Evolutionary conservation across 2,888 invertebrate species (phyloP).

Genomic region (Drosophila austrosaltans): DNA sequence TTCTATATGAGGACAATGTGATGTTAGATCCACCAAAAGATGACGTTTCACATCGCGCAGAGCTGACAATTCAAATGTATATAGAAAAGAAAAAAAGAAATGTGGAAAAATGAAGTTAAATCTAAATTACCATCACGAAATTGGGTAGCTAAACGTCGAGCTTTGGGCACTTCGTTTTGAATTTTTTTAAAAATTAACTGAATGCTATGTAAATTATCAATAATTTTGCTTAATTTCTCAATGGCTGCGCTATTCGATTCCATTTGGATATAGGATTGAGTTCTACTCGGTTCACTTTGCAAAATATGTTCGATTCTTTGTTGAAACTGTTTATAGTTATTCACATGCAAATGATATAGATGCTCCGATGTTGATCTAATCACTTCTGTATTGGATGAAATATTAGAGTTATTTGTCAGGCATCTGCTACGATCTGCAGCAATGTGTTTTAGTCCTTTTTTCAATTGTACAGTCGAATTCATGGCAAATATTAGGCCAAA

Average conservation of each 20-base stretch:
- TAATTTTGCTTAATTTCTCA: constrained; percentile 89
- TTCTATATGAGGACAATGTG: constrained; percentile 83
- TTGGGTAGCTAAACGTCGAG: constrained; percentile 88
- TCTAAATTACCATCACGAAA: constrained; percentile 87
- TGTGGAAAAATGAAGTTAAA: too few relatives aligned
- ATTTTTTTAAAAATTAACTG: constrained; percentile 87
- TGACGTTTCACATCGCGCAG: constrained; percentile 87
- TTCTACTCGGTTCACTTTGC: constrained; percentile 84
- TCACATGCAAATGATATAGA: constrained; percentile 88
- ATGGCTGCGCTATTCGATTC: constrained; percentile 91
- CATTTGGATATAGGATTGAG: neutral
- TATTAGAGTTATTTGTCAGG: neutral
- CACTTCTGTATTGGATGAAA: neutral
- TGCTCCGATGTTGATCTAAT: constrained; percentile 71
- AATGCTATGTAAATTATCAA: constrained; percentile 87
- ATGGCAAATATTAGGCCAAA: constrained; percentile 8
- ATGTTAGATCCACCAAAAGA: constrained; percentile 8
- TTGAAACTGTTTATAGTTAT: constrained; percentile 90
- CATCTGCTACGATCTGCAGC: neutral
- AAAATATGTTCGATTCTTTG: constrained; percentile 87
- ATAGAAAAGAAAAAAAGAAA: too few relatives aligned
- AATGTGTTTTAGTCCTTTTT: neutral
- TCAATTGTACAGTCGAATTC: neutral
- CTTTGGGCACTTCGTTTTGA: constrained; percentile 86
- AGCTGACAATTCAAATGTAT: constrained; percentile 81